These are phyloP conservation scores for Geopemphigus sp. DNA, from an alignment of 1,140 invertebrate genomes.

Conservation along the genomic window DNA sequence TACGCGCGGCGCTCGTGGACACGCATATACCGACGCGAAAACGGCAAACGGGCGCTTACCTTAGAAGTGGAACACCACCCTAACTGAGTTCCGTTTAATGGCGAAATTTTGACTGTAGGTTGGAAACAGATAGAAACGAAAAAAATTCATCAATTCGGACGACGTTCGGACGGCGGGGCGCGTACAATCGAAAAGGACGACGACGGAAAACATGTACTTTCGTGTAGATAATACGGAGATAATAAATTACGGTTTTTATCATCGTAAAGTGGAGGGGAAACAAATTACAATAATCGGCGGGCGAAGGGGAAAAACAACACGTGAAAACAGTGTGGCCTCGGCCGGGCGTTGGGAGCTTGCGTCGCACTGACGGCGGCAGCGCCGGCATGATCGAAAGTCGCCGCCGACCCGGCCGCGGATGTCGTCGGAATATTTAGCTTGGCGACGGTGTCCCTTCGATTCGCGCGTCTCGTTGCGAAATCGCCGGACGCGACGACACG, in stretches of 20 bases:
- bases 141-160: not conserved
- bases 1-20: no score
- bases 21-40: no score
- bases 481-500: no score
- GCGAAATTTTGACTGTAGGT: slow-evolving; percentile 46
- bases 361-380: no score
- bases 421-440: no score
- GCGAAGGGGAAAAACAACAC: not conserved
- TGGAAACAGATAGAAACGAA: slow-evolving; percentile 39
- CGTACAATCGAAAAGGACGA: not conserved
- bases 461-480: no score
- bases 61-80: slow-evolving; percentile 49
- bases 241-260: slow-evolving; percentile 4
- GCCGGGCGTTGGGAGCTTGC: no score
- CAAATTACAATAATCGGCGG: no score
- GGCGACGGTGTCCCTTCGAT: no score
- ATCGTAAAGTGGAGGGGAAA: no score
- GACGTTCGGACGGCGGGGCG: not conserved
- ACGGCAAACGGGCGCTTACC: not conserved
- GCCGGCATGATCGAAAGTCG: no score
- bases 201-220: not conserved
- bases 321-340: slow-evolving; percentile 44
- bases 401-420: no score
- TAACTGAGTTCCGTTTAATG: slow-evolving; percentile 42
- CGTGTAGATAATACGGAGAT: not conserved